Evolutionary conservation across 2,113 vertebrate genomes (phyloP).

Genomic region (Xenotilapia longispinis): DNA sequence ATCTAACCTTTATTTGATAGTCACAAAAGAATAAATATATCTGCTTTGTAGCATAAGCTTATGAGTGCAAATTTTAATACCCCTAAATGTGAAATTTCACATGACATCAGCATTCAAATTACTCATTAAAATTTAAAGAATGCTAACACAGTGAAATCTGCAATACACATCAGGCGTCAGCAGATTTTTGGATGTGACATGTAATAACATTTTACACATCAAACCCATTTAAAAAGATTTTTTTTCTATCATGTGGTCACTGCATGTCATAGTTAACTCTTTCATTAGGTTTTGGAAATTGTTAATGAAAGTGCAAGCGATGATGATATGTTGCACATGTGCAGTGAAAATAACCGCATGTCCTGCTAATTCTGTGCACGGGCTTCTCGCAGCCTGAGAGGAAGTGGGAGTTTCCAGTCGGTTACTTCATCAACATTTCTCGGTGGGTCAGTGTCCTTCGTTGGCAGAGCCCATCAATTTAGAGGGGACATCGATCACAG

Average conservation of each 20-base stretch:
- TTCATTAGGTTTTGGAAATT: neutral
- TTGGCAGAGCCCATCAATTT: slow-evolving; percentile 65
- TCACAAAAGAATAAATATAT: neutral
- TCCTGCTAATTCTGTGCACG: neutral
- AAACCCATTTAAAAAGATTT: neutral
- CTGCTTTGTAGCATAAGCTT: neutral
- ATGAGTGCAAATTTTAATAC: neutral
- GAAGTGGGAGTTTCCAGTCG: slow-evolving; percentile 19
- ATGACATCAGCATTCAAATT: neutral
- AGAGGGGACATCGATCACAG: slow-evolving; percentile 66
- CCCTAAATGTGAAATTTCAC: neutral
- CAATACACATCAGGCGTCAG: neutral
- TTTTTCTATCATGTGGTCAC: neutral
- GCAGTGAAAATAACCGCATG: neutral
- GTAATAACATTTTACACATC: neutral
- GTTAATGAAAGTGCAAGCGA: neutral
- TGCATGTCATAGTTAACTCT: neutral
- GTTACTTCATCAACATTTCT: slow-evolving; percentile 69
- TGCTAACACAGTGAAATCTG: neutral
- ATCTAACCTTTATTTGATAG: neutral
- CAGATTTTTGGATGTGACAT: neutral
- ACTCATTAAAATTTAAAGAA: neutral
- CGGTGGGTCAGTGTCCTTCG: slow-evolving; percentile 63
- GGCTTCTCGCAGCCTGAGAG: neutral
- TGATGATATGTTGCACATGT: neutral